These are phyloP conservation scores for Tokudaia muenninki DNA, from an alignment of 2,797 vertebrate genomes.

Conservation along the genomic window DNA sequence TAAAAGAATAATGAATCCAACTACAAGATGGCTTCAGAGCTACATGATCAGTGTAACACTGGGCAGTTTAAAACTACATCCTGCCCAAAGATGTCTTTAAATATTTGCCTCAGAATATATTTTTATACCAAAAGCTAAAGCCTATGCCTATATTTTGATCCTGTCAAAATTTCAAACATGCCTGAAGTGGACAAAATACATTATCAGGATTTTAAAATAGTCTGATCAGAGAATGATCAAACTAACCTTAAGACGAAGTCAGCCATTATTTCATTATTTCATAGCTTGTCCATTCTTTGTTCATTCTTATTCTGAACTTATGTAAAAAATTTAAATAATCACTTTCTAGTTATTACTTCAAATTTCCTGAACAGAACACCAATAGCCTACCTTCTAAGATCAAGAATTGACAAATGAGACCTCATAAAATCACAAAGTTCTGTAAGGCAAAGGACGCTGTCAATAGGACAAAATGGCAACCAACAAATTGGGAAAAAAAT, in stretches of 20 bases:
- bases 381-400: too few relatives aligned
- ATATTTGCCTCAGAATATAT: neutral
- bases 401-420: too few relatives aligned
- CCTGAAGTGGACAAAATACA: neutral
- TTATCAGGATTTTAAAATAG: constrained; percentile 7
- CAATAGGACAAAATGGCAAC: too few relatives aligned
- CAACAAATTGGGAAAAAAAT: too few relatives aligned
- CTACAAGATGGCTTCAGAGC: neutral
- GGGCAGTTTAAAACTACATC: neutral
- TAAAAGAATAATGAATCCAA: neutral
- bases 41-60: neutral
- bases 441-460: too few relatives aligned
- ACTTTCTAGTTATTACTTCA: neutral
- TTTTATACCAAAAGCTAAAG: neutral
- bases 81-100: neutral
- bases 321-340: neutral
- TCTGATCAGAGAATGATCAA: neutral
- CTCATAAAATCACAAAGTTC: too few relatives aligned
- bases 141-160: neutral
- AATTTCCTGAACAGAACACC: neutral
- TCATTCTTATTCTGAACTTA: neutral
- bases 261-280: neutral
- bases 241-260: neutral
- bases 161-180: neutral
- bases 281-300: neutral